Evolutionary conservation across 2,113 vertebrate species (phyloP).

Genomic region (Morone chrysops): DNA sequence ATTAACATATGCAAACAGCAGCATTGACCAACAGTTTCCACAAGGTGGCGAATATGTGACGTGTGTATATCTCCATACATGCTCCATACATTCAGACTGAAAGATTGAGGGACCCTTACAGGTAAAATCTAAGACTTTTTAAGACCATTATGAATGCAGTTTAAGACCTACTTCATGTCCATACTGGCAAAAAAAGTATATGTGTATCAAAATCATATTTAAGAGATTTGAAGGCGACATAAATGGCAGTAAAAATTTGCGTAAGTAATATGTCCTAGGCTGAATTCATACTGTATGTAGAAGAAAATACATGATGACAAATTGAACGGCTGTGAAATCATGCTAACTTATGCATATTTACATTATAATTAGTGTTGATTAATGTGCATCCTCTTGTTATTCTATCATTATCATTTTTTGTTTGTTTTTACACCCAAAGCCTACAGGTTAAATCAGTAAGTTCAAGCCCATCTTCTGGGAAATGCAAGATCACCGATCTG

Average conservation of each 20-base stretch:
- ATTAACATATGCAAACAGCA: neutral
- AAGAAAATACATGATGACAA: too few relatives aligned
- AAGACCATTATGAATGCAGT: too few relatives aligned
- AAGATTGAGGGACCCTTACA: neutral
- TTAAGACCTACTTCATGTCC: too few relatives aligned
- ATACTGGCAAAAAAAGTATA: too few relatives aligned
- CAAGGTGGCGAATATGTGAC: conserved; percentile 48
- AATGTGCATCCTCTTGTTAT: neutral
- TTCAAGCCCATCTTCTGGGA: neutral
- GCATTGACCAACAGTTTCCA: conserved; percentile 42
- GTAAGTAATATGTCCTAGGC: too few relatives aligned
- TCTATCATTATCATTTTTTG: neutral
- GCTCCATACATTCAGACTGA: neutral
- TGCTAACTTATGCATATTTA: too few relatives aligned
- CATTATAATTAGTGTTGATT: neutral
- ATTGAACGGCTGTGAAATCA: too few relatives aligned
- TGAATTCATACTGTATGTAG: too few relatives aligned
- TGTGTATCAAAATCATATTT: too few relatives aligned
- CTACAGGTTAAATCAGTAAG: neutral
- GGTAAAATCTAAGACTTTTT: too few relatives aligned
- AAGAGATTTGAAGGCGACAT: too few relatives aligned
- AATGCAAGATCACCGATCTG: neutral
- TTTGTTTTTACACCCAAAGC: neutral
- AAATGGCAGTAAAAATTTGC: too few relatives aligned
- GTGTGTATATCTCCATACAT: neutral